phyloP scores from a whole-genome alignment of 2,113 vertebrate species.

The Ochotona curzoniae region DNA sequence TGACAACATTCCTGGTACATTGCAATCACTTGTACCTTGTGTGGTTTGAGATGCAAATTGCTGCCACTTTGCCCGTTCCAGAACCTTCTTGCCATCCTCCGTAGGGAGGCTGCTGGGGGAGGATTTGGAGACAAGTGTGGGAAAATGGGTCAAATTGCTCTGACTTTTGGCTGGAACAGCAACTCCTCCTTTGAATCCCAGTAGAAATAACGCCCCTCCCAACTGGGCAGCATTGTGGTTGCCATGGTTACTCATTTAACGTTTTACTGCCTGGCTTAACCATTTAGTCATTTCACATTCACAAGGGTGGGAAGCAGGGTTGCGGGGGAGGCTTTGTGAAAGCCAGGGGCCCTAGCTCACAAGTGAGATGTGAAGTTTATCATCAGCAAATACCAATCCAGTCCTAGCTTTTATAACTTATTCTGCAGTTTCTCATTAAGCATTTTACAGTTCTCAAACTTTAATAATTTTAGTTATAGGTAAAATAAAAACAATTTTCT shows the following conservation, averaged over 20 bases:
- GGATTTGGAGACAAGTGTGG: accelerated
- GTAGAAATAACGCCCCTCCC: not conserved
- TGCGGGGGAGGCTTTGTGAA: accelerated
- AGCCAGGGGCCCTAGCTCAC: not conserved
- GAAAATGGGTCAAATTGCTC: not conserved
- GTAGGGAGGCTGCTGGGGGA: accelerated
- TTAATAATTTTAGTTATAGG: conserved; percentile 78
- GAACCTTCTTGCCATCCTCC: no score
- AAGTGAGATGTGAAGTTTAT: not conserved
- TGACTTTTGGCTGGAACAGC: not conserved
- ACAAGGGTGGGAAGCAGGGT: not conserved
- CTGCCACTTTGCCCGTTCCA: not conserved
- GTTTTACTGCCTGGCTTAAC: not conserved
- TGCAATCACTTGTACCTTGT: accelerated
- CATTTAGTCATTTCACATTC: not conserved
- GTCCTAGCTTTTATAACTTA: conserved; percentile 14
- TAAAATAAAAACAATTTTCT: conserved; percentile 69
- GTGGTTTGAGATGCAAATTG: accelerated
- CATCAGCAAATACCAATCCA: not conserved
- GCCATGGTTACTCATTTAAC: not conserved
- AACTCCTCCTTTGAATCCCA: not conserved
- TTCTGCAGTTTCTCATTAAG: conserved; percentile 66
- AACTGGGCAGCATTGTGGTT: not conserved
- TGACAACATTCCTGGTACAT: not conserved
- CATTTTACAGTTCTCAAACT: conserved; percentile 70